Evolutionary conservation across 2,797 vertebrate species (phyloP).

Genomic region (Graptemys geographica): DNA sequence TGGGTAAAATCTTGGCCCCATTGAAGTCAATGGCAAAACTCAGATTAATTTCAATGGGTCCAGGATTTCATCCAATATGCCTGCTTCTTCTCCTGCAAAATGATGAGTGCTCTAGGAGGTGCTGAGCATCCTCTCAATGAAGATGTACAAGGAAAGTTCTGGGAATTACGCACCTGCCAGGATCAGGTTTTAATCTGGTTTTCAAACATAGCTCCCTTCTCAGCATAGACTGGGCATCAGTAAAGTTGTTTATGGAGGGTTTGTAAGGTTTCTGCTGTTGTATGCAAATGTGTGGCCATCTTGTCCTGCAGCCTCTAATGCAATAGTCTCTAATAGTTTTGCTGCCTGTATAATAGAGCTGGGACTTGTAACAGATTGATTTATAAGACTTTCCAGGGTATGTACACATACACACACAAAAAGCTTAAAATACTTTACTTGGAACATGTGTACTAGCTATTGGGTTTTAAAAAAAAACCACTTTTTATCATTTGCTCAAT

Average conservation of each 20-base stretch:
- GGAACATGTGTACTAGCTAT: background rate
- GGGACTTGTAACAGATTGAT: background rate
- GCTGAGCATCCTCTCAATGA: background rate
- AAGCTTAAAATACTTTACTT: background rate
- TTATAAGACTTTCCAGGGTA: background rate
- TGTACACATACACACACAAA: background rate
- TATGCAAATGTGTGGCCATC: background rate
- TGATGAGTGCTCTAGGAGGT: background rate
- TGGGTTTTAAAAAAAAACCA: background rate
- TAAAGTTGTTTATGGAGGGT: background rate
- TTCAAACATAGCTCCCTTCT: background rate
- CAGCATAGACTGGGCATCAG: background rate
- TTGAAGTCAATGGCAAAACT: background rate
- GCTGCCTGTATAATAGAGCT: background rate
- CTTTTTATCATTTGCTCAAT: background rate
- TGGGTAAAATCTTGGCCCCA: background rate
- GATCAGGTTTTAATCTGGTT: background rate
- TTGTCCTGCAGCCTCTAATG: background rate
- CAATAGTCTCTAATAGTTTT: slow-evolving; percentile 7
- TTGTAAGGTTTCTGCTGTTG: background rate
- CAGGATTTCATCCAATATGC: background rate
- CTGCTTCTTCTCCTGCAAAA: background rate
- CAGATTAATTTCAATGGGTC: background rate
- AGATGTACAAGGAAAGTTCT: background rate
- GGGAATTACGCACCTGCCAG: background rate